These are phyloP conservation scores for Sus cebifrons DNA, from an alignment of 2,797 vertebrate genomes.

Conservation along the genomic window DNA sequence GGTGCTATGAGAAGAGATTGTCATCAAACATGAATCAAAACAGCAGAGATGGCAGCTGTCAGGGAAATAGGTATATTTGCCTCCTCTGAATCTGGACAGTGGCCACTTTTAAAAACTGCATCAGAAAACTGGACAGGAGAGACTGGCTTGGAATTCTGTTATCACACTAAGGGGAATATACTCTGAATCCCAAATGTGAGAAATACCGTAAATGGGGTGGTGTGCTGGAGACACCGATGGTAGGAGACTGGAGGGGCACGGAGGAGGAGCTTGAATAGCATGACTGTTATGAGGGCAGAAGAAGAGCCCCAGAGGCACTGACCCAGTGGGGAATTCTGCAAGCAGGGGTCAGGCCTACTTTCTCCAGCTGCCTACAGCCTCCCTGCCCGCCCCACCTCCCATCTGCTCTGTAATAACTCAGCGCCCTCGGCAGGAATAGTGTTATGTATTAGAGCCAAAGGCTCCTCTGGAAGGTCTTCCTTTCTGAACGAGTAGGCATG, in stretches of 20 bases:
- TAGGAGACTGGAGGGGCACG: not conserved
- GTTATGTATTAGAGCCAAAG: not conserved
- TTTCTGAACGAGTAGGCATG: not conserved
- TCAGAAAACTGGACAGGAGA: not conserved
- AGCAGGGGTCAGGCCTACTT: not conserved
- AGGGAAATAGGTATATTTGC: not conserved
- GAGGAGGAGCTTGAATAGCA: not conserved
- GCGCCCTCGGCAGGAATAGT: not conserved
- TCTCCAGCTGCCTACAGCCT: not conserved
- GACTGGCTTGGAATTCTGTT: not conserved
- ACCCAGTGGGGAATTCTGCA: not conserved
- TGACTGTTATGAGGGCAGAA: not conserved
- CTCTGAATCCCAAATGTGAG: not conserved
- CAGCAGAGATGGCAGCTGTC: not conserved
- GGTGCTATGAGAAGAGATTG: not conserved
- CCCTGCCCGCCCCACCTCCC: not conserved
- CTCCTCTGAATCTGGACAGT: not conserved
- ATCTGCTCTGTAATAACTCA: not conserved
- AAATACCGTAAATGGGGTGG: not conserved
- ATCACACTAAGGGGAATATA: not conserved
- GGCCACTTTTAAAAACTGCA: not conserved
- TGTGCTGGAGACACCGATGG: not conserved
- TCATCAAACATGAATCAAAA: not conserved
- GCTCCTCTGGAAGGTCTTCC: not conserved
- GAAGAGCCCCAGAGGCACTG: accelerated